These are phyloP conservation scores for Lasioglossum albipes DNA, from an alignment of 1,140 invertebrate genomes.

Conservation along the genomic window DNA sequence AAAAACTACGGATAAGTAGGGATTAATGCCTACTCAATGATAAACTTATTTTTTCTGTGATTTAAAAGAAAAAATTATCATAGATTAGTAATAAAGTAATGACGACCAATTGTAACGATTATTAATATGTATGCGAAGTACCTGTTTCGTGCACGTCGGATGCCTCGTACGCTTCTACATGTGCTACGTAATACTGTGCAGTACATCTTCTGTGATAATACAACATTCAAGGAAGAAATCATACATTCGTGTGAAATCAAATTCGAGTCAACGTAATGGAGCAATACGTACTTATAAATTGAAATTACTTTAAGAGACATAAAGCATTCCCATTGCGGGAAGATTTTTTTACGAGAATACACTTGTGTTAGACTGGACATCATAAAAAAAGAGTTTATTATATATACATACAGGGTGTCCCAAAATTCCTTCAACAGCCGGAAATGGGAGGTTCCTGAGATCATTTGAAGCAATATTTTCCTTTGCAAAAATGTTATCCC, in stretches of 20 bases:
- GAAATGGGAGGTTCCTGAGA: too few relatives aligned
- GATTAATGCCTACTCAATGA: slow-evolving; percentile 43
- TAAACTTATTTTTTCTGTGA: slow-evolving; percentile 38
- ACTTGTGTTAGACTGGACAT: slow-evolving; percentile 5
- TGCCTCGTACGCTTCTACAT: slow-evolving; percentile 80
- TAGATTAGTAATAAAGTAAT: slow-evolving; percentile 81
- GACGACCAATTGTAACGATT: slow-evolving; percentile 67
- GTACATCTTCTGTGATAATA: slow-evolving; percentile 58
- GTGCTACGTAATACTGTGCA: slow-evolving; percentile 84
- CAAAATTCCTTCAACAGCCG: too few relatives aligned
- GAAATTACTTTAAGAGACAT: background rate
- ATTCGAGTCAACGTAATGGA: slow-evolving; percentile 14
- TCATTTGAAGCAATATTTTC: too few relatives aligned
- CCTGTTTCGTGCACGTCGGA: background rate
- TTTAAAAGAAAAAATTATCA: slow-evolving; percentile 81
- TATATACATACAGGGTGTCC: too few relatives aligned
- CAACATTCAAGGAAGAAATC: slow-evolving; percentile 43
- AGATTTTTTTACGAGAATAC: slow-evolving; percentile 32
- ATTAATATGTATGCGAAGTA: slow-evolving; percentile 63
- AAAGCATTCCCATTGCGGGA: background rate
- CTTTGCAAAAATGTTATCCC: too few relatives aligned
- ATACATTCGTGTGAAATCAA: slow-evolving; percentile 61
- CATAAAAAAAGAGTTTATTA: slow-evolving; percentile 1
- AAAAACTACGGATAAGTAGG: slow-evolving; percentile 5
- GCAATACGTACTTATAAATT: slow-evolving; percentile 26